Base-by-base conservation (phyloP, 2,113 vertebrate species). In the Tupaia chinensis region DNA sequence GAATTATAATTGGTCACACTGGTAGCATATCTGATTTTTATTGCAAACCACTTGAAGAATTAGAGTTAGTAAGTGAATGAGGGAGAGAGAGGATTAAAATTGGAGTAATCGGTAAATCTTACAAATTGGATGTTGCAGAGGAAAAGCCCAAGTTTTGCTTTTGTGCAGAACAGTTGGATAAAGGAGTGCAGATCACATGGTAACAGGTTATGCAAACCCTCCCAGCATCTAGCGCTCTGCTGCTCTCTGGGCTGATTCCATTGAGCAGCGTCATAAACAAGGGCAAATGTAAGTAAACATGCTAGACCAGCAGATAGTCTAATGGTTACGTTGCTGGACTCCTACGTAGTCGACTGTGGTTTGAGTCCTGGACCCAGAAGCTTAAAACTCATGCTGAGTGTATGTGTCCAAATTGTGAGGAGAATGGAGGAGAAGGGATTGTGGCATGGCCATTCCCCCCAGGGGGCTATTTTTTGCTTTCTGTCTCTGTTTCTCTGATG, bases 1-100 rank as follows among this genome's bases (percentile, higher is more conserved):
- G 82, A 91, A 91, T 94, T 86, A 93, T 44, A 44, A 44, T 44
- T 4, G 65, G 53, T 86, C 0, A 0, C 20, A 81, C 17, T 85
- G 82, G 81, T 60, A 68, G 65, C 74, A 65, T 73, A 34, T 74
- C 89, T 91, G 53, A 79, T 93, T 96, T 93, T 95, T 66, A 91
- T 80, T 17, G n/a, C 61, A 93, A 91, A 65, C 53, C 34, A 22
- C 58, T 73, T 86, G 11, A 95, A 81, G 63, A 92, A 73, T 68
- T 72, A 73, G 34, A 87, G 60, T 72, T 23, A 7, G 16, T 14
- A 29, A 82, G 61, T 80, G 74, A 79, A n/a, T 12, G 60, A 72
- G 4, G 54, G 78, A 61, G 91, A 80, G 58, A 74, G 66, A 56
- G 19, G 77, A 91, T 79, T 54, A 82, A 82, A 83, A 89, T 58